Conservation (phyloP, 37 sponge, comb jelly and placozoan species). For the Agelas oroides region DNA sequence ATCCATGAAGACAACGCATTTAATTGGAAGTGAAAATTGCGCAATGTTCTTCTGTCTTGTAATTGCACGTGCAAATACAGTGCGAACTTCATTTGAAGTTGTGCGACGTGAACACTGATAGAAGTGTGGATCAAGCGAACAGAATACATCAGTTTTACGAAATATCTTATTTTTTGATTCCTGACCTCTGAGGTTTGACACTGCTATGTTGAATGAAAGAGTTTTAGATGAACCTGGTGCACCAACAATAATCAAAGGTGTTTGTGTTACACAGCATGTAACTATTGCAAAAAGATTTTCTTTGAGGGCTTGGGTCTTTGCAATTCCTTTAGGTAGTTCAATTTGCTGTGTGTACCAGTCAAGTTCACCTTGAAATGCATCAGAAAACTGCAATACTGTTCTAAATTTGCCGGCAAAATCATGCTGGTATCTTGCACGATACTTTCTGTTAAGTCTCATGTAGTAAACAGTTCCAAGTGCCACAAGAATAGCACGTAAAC, state of each 20-base stretch:
- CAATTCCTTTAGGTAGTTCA: slow-evolving; percentile 79
- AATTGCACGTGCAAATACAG: slow-evolving; percentile 77
- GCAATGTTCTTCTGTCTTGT: slow-evolving; percentile 57
- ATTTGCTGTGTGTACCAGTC: slow-evolving; percentile 51
- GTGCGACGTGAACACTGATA: slow-evolving; percentile 90
- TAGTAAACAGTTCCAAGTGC: slow-evolving; percentile 85
- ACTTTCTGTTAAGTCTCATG: slow-evolving; percentile 68
- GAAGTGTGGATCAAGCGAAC: slow-evolving; percentile 74
- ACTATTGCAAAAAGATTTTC: slow-evolving; percentile 88
- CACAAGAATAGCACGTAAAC: slow-evolving; percentile 64
- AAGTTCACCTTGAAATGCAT: slow-evolving; percentile 58
- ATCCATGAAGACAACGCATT: slow-evolving; percentile 91
- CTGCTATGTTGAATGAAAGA: slow-evolving; percentile 86
- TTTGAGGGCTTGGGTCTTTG: slow-evolving; percentile 82
- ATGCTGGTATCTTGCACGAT: slow-evolving; percentile 31
- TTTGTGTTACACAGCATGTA: slow-evolving; percentile 70
- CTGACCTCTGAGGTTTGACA: slow-evolving; percentile 75
- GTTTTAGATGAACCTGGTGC: slow-evolving; percentile 90
- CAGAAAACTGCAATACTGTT: slow-evolving; percentile 11
- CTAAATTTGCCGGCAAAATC: not conserved
- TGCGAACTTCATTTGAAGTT: slow-evolving; percentile 85
- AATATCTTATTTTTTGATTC: slow-evolving; percentile 59
- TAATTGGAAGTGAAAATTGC: slow-evolving; percentile 33
- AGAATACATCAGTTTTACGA: slow-evolving; percentile 52
- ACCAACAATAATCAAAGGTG: slow-evolving; percentile 89